These are phyloP conservation scores for Tursiops truncatus DNA, from an alignment of 2,113 vertebrate genomes.

Conservation along the genomic window DNA sequence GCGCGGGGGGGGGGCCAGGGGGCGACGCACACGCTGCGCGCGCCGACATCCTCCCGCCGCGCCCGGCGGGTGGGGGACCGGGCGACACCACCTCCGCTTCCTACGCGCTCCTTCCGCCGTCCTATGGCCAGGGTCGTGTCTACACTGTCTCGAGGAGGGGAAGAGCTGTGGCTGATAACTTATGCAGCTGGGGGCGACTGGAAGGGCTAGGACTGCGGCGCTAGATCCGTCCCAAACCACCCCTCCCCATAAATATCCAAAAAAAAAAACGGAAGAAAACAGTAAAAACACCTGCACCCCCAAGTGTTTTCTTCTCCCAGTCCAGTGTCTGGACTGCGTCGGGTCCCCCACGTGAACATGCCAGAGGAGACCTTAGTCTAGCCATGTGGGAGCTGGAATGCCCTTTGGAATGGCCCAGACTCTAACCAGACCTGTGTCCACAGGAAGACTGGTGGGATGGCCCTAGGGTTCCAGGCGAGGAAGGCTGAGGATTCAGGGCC, in stretches of 20 bases:
- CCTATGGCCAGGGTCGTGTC: neutral
- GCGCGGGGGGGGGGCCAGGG: neutral
- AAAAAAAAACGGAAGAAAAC: no score
- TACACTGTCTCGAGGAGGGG: neutral
- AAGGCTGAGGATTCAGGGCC: neutral
- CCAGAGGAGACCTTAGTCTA: neutral
- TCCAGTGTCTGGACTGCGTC: neutral
- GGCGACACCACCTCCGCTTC: slow-evolving; percentile 7
- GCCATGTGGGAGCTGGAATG: neutral
- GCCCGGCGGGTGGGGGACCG: neutral
- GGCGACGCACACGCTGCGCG: neutral
- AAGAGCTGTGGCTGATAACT: neutral
- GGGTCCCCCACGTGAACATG: neutral
- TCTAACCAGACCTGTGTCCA: neutral
- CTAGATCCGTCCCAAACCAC: neutral
- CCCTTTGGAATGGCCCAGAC: neutral
- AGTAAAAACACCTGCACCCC: neutral
- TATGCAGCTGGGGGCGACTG: neutral
- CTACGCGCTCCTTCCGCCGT: slow-evolving; percentile 6
- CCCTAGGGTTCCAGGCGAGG: neutral
- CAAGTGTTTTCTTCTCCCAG: neutral
- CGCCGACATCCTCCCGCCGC: slow-evolving; percentile 6
- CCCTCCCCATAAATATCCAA: neutral
- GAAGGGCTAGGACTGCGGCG: neutral
- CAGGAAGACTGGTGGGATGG: neutral